These are phyloP conservation scores for Astyanax mexicanus DNA, from an alignment of 2,797 vertebrate genomes.

Conservation along the genomic window DNA sequence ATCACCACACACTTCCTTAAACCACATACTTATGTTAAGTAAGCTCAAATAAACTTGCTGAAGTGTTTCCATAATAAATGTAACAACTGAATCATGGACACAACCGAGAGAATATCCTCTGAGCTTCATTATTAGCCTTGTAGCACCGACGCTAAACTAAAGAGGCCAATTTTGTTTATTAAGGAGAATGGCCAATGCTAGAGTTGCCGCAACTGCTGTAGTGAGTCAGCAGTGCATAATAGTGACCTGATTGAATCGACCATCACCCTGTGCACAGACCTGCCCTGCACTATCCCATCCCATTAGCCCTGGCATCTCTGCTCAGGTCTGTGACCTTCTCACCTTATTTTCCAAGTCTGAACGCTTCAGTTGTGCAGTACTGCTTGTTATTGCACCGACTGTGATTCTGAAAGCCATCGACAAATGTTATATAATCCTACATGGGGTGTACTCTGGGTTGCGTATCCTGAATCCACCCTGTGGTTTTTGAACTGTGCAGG, in stretches of 20 bases:
- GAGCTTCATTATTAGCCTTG: too few relatives aligned
- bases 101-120: too few relatives aligned
- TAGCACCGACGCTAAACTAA: too few relatives aligned
- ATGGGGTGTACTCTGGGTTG: background rate
- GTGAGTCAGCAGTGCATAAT: background rate
- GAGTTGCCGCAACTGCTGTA: background rate
- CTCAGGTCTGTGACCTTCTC: constrained; percentile 12
- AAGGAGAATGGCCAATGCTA: too few relatives aligned
- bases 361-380: background rate
- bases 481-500: background rate
- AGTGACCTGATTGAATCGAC: constrained; percentile 7
- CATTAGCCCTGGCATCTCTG: constrained; percentile 22
- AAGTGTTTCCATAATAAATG: too few relatives aligned
- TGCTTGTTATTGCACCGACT: background rate
- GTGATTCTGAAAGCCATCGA: background rate
- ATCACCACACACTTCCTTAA: too few relatives aligned
- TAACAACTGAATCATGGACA: too few relatives aligned
- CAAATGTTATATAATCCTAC: constrained; percentile 28
- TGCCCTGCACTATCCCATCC: constrained; percentile 6
- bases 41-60: too few relatives aligned
- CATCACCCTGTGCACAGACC: background rate
- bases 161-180: too few relatives aligned
- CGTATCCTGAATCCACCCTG: background rate
- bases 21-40: too few relatives aligned
- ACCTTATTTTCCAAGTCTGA: constrained; percentile 8